Conservation (phyloP, 2,113 vertebrate genomes). For the Oreocharis arfaki region DNA sequence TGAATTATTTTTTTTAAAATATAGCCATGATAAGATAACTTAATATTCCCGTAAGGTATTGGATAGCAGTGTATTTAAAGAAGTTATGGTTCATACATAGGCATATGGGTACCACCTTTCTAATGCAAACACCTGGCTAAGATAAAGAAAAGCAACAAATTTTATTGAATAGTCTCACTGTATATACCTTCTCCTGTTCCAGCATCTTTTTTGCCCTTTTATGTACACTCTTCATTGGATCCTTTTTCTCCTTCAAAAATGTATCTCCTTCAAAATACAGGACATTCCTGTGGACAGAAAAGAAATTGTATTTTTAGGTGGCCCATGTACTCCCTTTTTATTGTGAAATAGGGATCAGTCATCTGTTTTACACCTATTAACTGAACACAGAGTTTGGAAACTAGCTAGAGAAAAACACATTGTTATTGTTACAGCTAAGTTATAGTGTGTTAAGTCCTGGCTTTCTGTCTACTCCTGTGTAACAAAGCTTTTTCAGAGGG, state of each 20-base stretch:
- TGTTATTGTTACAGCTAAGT: neutral
- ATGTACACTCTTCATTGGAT: neutral
- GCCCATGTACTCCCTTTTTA: neutral
- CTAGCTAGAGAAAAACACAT: neutral
- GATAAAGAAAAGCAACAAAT: neutral
- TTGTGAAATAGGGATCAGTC: neutral
- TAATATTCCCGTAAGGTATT: neutral
- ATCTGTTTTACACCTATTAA: neutral
- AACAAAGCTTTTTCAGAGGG: neutral
- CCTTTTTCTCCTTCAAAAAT: neutral
- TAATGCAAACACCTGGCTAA: neutral
- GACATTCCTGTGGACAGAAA: neutral
- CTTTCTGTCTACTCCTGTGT: neutral
- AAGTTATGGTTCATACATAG: neutral
- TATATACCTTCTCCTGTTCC: neutral
- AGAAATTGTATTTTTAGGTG: neutral
- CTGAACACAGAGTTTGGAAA: neutral
- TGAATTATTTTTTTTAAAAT: neutral
- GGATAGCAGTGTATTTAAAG: neutral
- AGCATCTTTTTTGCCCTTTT: neutral
- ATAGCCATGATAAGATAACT: neutral
- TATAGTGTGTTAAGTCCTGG: neutral
- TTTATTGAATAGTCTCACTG: neutral
- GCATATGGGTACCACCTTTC: neutral
- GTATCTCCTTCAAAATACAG: neutral